Evolutionary conservation across 2,888 invertebrate genomes (phyloP).

Genomic region (Drosophila prolongata): DNA sequence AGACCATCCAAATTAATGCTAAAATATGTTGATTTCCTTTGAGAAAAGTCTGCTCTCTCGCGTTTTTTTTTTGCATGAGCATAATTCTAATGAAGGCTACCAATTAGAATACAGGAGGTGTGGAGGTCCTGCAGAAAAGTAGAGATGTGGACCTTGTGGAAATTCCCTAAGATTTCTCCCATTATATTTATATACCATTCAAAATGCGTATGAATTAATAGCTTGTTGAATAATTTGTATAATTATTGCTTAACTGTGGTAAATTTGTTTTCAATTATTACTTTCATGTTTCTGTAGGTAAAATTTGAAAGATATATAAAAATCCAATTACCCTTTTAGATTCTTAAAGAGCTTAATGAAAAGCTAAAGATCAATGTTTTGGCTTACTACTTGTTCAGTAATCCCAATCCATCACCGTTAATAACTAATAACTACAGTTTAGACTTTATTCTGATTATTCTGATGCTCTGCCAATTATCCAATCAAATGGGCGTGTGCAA

Average conservation of each 20-base stretch:
- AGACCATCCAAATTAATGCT: conserved; percentile 61
- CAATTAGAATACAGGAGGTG: conserved; percentile 3
- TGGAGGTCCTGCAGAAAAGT: neutral
- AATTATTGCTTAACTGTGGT: too few species aligned
- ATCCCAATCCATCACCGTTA: conserved; percentile 3
- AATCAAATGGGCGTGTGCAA: conserved; percentile 49
- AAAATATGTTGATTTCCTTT: conserved; percentile 75
- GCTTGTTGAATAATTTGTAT: too few species aligned
- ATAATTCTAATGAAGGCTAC: conserved; percentile 4
- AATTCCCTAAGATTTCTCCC: too few species aligned
- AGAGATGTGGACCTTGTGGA: too few species aligned
- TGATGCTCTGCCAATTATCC: conserved; percentile 40
- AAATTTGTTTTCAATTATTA: too few species aligned
- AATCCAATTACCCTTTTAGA: too few species aligned
- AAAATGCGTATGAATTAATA: too few species aligned
- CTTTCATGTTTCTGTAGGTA: too few species aligned
- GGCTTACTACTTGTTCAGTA: neutral
- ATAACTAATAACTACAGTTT: conserved; percentile 16
- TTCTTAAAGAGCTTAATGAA: too few species aligned
- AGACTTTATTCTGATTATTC: conserved; percentile 9
- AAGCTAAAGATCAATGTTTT: neutral
- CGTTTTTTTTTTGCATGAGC: conserved; percentile 22
- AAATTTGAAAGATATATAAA: too few species aligned
- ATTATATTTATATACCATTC: too few species aligned
- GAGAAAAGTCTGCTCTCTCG: conserved; percentile 28